Percentiles rank a stretch among this genome's conserved stretches.
Evolutionary conservation across 2,113 vertebrate genomes (phyloP).

Genomic region (Halichoeres trimaculatus): DNA sequence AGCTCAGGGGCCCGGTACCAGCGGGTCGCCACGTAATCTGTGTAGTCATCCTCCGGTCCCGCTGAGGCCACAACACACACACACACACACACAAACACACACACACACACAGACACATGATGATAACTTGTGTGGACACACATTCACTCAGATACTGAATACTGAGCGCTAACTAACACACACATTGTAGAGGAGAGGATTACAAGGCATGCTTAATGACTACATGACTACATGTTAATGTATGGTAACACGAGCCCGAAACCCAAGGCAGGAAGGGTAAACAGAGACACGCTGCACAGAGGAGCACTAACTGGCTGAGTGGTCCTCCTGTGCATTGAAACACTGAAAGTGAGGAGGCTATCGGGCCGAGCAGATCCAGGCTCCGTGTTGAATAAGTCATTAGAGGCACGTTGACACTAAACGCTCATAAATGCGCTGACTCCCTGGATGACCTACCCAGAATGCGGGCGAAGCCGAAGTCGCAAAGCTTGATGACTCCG

Average conservation of each 20-base stretch:
- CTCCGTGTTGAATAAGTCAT: slow-evolving; percentile 74
- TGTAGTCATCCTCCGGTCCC: slow-evolving; percentile 93
- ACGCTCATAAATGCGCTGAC: slow-evolving; percentile 51
- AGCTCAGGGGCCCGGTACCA: slow-evolving; percentile 97
- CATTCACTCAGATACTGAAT: slow-evolving; percentile 23
- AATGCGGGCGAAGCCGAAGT: slow-evolving; percentile 96
- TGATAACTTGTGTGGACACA: slow-evolving; percentile 9
- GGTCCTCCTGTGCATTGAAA: slow-evolving; percentile 31
- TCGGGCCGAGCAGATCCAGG: slow-evolving; percentile 40
- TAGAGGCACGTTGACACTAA: slow-evolving; percentile 53
- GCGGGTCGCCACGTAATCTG: slow-evolving; percentile 96
- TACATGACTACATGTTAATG: slow-evolving; percentile 65
- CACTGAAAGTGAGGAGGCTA: slow-evolving; percentile 68
- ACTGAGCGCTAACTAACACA: slow-evolving; percentile 60
- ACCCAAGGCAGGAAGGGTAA: slow-evolving; percentile 66
- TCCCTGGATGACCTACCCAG: slow-evolving; percentile 86
- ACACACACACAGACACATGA: slow-evolving; percentile 42
- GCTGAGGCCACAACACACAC: slow-evolving; percentile 77
- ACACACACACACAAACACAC: slow-evolving; percentile 37
- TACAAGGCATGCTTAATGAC: slow-evolving; percentile 66
- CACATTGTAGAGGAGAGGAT: slow-evolving; percentile 59
- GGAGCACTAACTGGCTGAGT: slow-evolving; percentile 52
- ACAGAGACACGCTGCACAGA: slow-evolving; percentile 60
- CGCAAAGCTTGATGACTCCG: slow-evolving; percentile 94
- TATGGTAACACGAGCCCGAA: slow-evolving; percentile 74